A percentile compares a stretch with the other conserved stretches of the same genome.
phyloP scores from a whole-genome alignment of 2,797 vertebrate genomes.

The Chelonia mydas region DNA sequence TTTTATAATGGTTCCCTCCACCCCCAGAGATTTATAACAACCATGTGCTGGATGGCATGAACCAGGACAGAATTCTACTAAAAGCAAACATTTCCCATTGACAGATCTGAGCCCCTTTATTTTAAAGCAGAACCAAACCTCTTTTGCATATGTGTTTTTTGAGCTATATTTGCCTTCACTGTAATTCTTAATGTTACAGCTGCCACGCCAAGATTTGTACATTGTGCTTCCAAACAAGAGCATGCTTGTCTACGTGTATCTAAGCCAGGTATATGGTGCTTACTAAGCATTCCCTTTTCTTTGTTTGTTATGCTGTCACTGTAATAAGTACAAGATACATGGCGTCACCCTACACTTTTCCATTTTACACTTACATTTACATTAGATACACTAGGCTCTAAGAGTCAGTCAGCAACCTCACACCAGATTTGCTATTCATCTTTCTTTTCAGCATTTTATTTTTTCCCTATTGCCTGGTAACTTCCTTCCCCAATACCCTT shows the following conservation, averaged over 20 bases:
- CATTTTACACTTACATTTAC: not conserved
- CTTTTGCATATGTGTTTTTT: slow-evolving; percentile 11
- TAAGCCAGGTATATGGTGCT: not conserved
- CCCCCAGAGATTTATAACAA: slow-evolving; percentile 45
- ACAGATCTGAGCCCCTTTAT: not conserved
- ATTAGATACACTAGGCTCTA: not conserved
- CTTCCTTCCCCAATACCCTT: not conserved
- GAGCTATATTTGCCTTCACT: not conserved
- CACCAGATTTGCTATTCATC: not conserved
- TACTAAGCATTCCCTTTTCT: not conserved
- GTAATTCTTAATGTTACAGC: not conserved
- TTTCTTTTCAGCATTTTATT: not conserved
- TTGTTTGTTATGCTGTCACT: not conserved
- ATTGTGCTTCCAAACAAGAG: not conserved
- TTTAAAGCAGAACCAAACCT: slow-evolving; percentile 19
- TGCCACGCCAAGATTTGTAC: not conserved
- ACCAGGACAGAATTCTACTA: not conserved
- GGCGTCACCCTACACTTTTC: not conserved
- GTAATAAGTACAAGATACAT: not conserved
- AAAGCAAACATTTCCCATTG: slow-evolving; percentile 38
- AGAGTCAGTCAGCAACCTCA: not conserved
- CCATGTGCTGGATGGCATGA: not conserved
- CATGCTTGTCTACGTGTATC: not conserved
- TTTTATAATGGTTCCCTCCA: slow-evolving; percentile 25
- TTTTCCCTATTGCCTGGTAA: not conserved